Conservation (phyloP, 2,888 invertebrate species). For the Parnassius smintheus region DNA sequence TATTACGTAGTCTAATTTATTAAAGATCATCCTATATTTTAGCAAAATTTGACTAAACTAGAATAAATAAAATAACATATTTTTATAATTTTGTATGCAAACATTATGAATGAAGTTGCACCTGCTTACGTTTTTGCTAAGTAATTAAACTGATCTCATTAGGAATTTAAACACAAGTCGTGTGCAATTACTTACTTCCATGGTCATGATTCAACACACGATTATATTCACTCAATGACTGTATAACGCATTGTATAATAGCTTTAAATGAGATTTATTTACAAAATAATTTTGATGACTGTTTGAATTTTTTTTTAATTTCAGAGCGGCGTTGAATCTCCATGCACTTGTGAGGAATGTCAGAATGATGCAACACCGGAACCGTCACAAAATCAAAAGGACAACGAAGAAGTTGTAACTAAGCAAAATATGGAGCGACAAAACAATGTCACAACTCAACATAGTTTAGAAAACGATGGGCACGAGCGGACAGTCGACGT, state of each 20-base stretch:
- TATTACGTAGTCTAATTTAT: no score
- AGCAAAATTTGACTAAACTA: no score
- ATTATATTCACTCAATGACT: neutral
- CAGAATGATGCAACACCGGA: slow-evolving; percentile 47
- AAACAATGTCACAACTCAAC: slow-evolving; percentile 45
- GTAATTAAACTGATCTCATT: slow-evolving; percentile 11
- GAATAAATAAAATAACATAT: no score
- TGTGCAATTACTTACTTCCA: slow-evolving; percentile 9
- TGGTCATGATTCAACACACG: slow-evolving; percentile 4
- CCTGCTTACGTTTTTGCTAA: slow-evolving; percentile 13
- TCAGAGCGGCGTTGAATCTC: slow-evolving; percentile 71
- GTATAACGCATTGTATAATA: slow-evolving; percentile 13
- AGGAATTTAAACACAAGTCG: slow-evolving; percentile 4
- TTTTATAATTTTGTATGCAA: neutral
- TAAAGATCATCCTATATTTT: no score
- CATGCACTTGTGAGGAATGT: slow-evolving; percentile 74
- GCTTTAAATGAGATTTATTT: slow-evolving; percentile 16
- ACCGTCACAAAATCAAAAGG: slow-evolving; percentile 35
- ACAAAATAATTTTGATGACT: neutral
- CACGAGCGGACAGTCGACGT: slow-evolving; percentile 69
- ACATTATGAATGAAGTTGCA: slow-evolving; percentile 15
- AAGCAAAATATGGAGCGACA: slow-evolving; percentile 42
- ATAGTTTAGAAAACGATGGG: slow-evolving; percentile 55
- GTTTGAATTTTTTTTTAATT: slow-evolving; percentile 38
- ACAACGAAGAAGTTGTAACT: slow-evolving; percentile 42